Evolutionary conservation across 1,140 invertebrate species (phyloP).

Genomic region (Rhopalosiphum maidis): DNA sequence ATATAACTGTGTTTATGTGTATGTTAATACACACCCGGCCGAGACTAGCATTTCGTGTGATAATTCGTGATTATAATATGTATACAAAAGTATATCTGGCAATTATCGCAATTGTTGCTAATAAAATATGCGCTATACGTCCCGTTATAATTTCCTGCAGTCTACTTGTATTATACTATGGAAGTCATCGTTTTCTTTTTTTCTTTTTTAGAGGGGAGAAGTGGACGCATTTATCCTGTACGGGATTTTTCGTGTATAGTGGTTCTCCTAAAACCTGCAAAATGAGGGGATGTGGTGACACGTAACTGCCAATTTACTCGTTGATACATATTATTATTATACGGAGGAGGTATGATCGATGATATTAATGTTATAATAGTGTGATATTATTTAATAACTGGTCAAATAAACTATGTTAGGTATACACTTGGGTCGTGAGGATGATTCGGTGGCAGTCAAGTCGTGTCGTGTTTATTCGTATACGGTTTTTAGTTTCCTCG

Average conservation of each 20-base stretch:
- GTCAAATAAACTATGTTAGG: neutral
- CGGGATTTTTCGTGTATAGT: too few relatives aligned
- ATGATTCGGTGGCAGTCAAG: too few relatives aligned
- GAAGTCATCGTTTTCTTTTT: too few relatives aligned
- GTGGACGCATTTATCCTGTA: too few relatives aligned
- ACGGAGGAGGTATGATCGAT: neutral
- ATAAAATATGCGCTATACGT: neutral
- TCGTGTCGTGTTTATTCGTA: neutral
- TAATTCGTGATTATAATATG: neutral
- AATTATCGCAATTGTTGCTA: neutral
- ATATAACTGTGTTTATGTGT: neutral
- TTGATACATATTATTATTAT: neutral
- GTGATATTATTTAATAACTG: neutral
- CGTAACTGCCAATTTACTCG: neutral
- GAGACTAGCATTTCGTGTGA: slow-evolving; percentile 19
- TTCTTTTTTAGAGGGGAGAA: too few relatives aligned
- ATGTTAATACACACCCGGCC: neutral
- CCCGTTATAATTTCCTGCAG: neutral
- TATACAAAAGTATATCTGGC: neutral
- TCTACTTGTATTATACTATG: neutral
- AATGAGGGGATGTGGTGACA: neutral
- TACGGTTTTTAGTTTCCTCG: neutral
- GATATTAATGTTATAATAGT: neutral
- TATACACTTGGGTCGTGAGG: neutral
- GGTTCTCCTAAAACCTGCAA: neutral